These are phyloP conservation scores for Zosterops hypoxanthus DNA, from an alignment of 2,113 vertebrate species.

Conservation along the genomic window DNA sequence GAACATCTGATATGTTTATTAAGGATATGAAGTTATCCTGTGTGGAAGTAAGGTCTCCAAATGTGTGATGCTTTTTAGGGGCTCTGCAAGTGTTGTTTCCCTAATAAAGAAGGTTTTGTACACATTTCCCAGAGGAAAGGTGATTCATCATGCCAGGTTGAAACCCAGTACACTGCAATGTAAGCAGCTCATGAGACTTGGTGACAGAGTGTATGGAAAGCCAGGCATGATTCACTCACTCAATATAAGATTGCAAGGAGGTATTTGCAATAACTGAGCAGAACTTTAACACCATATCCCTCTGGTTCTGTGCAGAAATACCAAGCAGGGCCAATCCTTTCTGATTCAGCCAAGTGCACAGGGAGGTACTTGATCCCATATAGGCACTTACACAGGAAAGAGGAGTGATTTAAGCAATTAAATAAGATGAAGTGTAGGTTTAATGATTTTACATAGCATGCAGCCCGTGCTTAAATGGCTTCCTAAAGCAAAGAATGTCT, in stretches of 20 bases:
- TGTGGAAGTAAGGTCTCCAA: background rate
- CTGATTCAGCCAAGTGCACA: background rate
- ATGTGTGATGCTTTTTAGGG: background rate
- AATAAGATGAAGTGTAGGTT: background rate
- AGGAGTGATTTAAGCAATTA: background rate
- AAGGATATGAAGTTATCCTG: background rate
- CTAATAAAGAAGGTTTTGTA: background rate
- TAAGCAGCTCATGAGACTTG: background rate
- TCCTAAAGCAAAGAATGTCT: background rate
- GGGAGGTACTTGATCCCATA: background rate
- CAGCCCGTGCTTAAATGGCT: background rate
- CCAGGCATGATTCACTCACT: background rate
- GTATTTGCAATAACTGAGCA: background rate
- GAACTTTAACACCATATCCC: background rate
- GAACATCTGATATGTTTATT: background rate
- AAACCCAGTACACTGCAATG: background rate
- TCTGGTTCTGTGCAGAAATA: background rate
- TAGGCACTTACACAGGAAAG: background rate
- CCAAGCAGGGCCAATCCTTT: background rate
- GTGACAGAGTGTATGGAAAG: background rate
- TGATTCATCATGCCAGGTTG: background rate
- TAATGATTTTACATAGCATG: background rate
- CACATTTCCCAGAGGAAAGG: accelerated
- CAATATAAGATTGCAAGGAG: background rate
- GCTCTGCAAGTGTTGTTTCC: background rate